Evolutionary conservation across 2,888 invertebrate species (phyloP).

Genomic region (Erynnis tages): DNA sequence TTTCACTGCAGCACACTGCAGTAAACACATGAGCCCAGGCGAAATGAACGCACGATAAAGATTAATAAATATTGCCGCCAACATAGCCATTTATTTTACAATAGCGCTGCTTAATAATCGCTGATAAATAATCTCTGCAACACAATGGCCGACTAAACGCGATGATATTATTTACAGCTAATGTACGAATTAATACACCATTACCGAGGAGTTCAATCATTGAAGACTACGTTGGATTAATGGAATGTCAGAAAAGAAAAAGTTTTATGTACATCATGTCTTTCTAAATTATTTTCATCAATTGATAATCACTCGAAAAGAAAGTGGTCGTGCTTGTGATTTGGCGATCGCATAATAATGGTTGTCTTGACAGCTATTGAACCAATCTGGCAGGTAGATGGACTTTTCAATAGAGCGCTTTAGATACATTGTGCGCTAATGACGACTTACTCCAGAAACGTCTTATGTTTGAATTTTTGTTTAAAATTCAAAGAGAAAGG

Average conservation of each 20-base stretch:
- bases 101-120: neutral
- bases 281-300: neutral
- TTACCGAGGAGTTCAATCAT: neutral
- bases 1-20: slow-evolving; percentile 4
- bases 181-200: neutral
- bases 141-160: neutral
- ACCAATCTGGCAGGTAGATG: neutral
- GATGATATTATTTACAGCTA: neutral
- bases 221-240: no score
- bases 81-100: neutral
- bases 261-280: no score
- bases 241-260: no score
- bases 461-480: neutral
- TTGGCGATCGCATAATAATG: slow-evolving; percentile 1
- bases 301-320: neutral
- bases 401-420: neutral
- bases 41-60: neutral
- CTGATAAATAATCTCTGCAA: slow-evolving; percentile 9
- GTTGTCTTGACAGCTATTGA: slow-evolving; percentile 3
- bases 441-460: neutral
- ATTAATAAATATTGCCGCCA: slow-evolving; percentile 1
- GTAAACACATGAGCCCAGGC: slow-evolving; percentile 1
- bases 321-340: slow-evolving; percentile 6
- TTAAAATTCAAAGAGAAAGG: neutral
- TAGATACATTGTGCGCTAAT: neutral